Conservation (phyloP, 2,888 invertebrate species). For the Rhagonycha lutea region DNA sequence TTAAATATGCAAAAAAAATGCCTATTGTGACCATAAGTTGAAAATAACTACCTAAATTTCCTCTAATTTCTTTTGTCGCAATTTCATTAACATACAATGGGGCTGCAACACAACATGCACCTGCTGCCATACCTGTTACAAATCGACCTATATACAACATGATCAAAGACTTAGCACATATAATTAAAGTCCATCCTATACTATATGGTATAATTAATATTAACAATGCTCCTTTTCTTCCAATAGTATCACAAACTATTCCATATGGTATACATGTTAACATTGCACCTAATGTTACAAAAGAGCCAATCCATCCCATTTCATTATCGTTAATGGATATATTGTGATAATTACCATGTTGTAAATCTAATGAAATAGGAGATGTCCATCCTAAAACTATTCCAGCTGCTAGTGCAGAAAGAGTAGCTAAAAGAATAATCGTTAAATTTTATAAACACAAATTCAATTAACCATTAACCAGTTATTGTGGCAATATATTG, state of each 20-base stretch:
- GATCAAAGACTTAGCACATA: slow-evolving; percentile 66
- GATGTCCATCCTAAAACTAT: slow-evolving; percentile 80
- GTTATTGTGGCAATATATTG: slow-evolving; percentile 70
- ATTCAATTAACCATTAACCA: slow-evolving; percentile 51
- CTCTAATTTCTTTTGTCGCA: slow-evolving; percentile 80
- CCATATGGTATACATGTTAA: slow-evolving; percentile 76
- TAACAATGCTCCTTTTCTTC: slow-evolving; percentile 72
- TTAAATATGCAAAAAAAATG: slow-evolving; percentile 74
- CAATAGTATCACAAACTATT: slow-evolving; percentile 67
- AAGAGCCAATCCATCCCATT: slow-evolving; percentile 75
- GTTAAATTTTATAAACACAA: background rate
- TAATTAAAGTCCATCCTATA: slow-evolving; percentile 74
- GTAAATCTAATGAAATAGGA: slow-evolving; percentile 63
- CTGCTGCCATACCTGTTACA: slow-evolving; percentile 74
- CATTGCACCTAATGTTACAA: slow-evolving; percentile 75
- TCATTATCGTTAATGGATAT: slow-evolving; percentile 60
- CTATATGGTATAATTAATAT: slow-evolving; percentile 69
- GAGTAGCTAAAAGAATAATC: slow-evolving; percentile 63
- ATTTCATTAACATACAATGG: slow-evolving; percentile 88
- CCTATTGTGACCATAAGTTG: slow-evolving; percentile 88
- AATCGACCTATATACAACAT: slow-evolving; percentile 71
- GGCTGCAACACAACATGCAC: slow-evolving; percentile 81
- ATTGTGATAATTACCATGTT: slow-evolving; percentile 55
- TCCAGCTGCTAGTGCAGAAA: slow-evolving; percentile 79
- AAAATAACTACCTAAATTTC: slow-evolving; percentile 83